These are phyloP conservation scores for Beaufortia kweichowensis DNA, from an alignment of 2,113 vertebrate genomes.

Conservation along the genomic window DNA sequence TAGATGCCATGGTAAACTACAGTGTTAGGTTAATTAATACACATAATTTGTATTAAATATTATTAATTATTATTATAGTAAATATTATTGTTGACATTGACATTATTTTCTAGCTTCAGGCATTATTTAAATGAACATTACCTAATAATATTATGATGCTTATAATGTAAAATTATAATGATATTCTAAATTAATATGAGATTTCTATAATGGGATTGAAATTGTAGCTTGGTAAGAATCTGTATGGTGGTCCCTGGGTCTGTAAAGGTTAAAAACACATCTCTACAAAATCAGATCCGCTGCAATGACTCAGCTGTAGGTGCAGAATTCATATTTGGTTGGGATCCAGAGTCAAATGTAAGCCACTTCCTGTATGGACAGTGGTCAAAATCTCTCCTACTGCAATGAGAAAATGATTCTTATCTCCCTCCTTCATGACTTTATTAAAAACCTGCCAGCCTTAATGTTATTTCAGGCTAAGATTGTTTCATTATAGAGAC, in stretches of 20 bases:
- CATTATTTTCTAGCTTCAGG: neutral
- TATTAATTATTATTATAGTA: no score
- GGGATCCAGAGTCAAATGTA: neutral
- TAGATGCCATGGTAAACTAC: neutral
- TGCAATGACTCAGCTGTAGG: neutral
- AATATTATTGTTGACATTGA: neutral
- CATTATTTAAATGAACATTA: no score
- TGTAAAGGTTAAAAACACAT: no score
- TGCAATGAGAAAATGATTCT: constrained; percentile 4
- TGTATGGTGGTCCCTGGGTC: no score
- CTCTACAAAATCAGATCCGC: no score
- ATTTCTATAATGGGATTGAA: no score
- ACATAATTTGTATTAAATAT: neutral
- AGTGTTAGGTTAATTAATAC: neutral
- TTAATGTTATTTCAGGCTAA: constrained; percentile 21
- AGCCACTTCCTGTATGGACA: neutral
- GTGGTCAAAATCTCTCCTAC: constrained; percentile 11
- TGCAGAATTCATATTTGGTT: neutral
- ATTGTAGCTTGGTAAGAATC: no score
- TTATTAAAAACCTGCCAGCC: constrained; percentile 8
- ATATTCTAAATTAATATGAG: no score
- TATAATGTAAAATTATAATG: no score
- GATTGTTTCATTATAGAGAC: neutral
- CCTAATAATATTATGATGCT: no score
- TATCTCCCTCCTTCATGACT: constrained; percentile 19